Percentiles rank a stretch among this genome's conserved stretches.
Conservation (phyloP, 1,140 invertebrate species). For the Drosophila subpulchrella region DNA sequence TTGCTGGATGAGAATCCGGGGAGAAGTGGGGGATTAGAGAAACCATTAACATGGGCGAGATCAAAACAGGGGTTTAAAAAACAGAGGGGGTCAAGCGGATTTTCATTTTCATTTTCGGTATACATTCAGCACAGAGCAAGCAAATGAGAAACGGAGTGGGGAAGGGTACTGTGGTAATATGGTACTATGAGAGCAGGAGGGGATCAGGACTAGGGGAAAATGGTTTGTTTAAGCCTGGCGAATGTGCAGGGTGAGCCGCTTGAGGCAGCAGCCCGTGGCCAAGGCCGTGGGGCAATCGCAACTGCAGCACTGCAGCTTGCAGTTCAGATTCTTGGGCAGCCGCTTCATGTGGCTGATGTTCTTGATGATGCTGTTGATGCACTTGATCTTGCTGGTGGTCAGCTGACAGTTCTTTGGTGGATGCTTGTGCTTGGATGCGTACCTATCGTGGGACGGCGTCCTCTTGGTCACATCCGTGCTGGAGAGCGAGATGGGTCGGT, state of each 20-base stretch:
- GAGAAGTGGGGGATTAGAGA: constrained; percentile 60
- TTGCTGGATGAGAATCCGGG: constrained; percentile 62
- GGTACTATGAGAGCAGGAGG: constrained; percentile 24
- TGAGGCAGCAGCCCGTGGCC: constrained; percentile 62
- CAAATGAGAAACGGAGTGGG: constrained; percentile 69
- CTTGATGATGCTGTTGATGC: constrained; percentile 75
- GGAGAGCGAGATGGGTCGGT: constrained; percentile 84
- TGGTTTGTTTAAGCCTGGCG: constrained; percentile 45
- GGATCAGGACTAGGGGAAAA: constrained; percentile 2
- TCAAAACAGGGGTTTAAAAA: constrained; percentile 21
- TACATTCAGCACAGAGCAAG: constrained; percentile 64
- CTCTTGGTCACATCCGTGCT: constrained; percentile 87
- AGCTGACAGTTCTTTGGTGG: constrained; percentile 48
- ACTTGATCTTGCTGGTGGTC: constrained; percentile 56
- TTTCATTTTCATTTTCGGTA: constrained; percentile 2
- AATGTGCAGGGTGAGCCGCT: constrained; percentile 74
- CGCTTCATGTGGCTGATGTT: constrained; percentile 73
- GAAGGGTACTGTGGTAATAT: background rate
- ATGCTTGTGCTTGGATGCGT: constrained; percentile 78
- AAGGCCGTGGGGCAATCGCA: constrained; percentile 59
- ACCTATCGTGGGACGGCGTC: constrained; percentile 83
- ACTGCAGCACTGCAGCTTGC: constrained; percentile 69
- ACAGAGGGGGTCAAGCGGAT: constrained; percentile 24
- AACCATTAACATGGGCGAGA: constrained; percentile 65
- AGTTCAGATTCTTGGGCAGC: constrained; percentile 66